These are phyloP conservation scores for Cryptocephalus moraei DNA, from an alignment of 2,888 invertebrate genomes.

Conservation along the genomic window DNA sequence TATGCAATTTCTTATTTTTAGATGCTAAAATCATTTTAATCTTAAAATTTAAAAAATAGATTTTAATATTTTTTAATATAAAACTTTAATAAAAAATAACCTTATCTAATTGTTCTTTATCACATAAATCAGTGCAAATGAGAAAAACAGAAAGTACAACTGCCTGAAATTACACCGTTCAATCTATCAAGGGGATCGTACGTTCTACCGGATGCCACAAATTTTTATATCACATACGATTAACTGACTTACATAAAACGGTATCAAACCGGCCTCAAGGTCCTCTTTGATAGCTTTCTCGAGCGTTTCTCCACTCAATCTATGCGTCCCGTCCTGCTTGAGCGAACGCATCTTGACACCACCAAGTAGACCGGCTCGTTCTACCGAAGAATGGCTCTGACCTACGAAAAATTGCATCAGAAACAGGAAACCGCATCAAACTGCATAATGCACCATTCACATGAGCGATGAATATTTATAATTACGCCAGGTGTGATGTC, in stretches of 20 bases:
- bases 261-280: slow-evolving; percentile 79
- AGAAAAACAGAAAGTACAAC: too few species aligned
- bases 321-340: slow-evolving; percentile 59
- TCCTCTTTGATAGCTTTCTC: slow-evolving; percentile 76
- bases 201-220: too few species aligned
- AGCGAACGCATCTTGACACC: slow-evolving; percentile 73
- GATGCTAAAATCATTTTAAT: too few species aligned
- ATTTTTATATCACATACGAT: neutral
- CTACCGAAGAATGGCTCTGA: slow-evolving; percentile 90
- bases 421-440: neutral
- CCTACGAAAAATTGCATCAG: slow-evolving; percentile 38
- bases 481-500: neutral
- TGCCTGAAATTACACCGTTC: too few species aligned
- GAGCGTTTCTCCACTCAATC: slow-evolving; percentile 65
- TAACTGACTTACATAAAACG: slow-evolving; percentile 77
- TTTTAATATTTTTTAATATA: too few species aligned
- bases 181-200: too few species aligned
- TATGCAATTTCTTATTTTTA: too few species aligned
- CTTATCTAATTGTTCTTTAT: too few species aligned
- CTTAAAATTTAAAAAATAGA: too few species aligned
- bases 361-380: slow-evolving; percentile 81
- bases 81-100: too few species aligned
- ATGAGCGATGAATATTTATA: slow-evolving; percentile 1
- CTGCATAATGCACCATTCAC: too few species aligned
- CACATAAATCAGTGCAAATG: too few species aligned